Percentiles rank a stretch among this genome's conserved stretches.
Conservation (phyloP, 2,888 invertebrate species). For the Ormyrus rosae region DNA sequence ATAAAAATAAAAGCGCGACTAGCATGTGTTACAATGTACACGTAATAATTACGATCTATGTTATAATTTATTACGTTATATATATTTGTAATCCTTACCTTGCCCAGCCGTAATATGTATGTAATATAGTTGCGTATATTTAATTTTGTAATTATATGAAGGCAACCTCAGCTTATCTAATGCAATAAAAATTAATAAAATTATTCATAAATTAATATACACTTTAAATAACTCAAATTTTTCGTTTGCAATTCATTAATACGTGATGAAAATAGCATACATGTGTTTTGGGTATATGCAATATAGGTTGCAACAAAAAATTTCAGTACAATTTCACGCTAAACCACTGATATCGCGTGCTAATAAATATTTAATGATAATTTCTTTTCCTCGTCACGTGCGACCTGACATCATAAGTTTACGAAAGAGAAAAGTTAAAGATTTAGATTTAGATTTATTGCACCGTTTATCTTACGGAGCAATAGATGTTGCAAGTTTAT, state of each 20-base stretch:
- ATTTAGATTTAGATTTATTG: too few species aligned
- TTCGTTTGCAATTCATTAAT: too few species aligned
- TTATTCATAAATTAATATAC: background rate
- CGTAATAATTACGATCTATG: constrained; percentile 25
- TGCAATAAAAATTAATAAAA: constrained; percentile 14
- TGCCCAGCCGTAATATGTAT: too few species aligned
- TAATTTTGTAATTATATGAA: background rate
- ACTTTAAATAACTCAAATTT: background rate
- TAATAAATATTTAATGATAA: background rate
- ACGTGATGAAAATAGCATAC: background rate
- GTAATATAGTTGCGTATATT: too few species aligned
- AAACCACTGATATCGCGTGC: too few species aligned
- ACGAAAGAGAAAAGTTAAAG: too few species aligned
- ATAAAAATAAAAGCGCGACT: background rate
- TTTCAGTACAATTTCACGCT: too few species aligned
- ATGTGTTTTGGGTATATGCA: background rate
- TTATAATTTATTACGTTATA: constrained; percentile 11
- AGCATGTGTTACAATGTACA: background rate
- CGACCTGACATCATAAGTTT: background rate
- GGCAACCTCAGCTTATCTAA: background rate
- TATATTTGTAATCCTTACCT: constrained; percentile 14
- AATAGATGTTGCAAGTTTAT: too few species aligned
- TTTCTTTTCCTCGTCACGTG: background rate
- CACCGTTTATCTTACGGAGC: too few species aligned
- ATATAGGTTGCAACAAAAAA: background rate